Conservation (phyloP, 2,113 vertebrate species). For the Neogale vison region DNA sequence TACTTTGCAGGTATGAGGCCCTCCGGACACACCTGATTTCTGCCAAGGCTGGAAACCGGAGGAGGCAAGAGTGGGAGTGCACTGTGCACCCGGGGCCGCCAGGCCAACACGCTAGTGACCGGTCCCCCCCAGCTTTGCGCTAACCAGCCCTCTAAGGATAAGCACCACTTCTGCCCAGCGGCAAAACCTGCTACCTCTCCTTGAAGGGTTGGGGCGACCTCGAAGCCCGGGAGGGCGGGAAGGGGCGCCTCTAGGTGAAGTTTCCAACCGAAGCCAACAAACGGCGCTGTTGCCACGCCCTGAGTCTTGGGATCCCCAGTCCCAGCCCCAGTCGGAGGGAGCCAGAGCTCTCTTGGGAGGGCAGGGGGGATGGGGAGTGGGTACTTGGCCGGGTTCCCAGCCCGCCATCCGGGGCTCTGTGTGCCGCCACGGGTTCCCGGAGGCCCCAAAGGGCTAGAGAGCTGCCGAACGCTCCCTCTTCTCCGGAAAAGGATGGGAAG, state of each 20-base stretch:
- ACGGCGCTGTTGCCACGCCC: constrained; percentile 78
- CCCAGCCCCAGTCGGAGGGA: constrained; percentile 42
- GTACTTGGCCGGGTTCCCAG: constrained; percentile 8
- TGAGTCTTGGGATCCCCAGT: constrained; percentile 64
- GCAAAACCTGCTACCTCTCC: not conserved
- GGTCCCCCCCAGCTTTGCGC: not conserved
- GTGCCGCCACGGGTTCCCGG: constrained; percentile 54
- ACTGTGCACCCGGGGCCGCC: not conserved
- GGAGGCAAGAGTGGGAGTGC: not conserved
- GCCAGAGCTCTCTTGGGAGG: constrained; percentile 74
- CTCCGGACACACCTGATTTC: not conserved
- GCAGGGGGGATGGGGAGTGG: not conserved
- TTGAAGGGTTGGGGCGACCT: not conserved
- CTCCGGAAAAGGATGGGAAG: not conserved
- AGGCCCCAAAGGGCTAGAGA: not conserved
- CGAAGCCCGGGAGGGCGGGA: not conserved
- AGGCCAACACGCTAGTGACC: not conserved
- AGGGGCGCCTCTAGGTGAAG: constrained; percentile 67
- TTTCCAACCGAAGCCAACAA: constrained; percentile 75
- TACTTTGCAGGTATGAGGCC: not conserved
- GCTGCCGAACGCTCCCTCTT: not conserved
- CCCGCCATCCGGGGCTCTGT: not conserved
- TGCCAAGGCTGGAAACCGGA: not conserved
- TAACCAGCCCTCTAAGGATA: not conserved
- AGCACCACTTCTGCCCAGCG: not conserved